These are phyloP conservation scores for Sebastes melanostomus DNA, from an alignment of 2,797 vertebrate genomes.

Conservation along the genomic window DNA sequence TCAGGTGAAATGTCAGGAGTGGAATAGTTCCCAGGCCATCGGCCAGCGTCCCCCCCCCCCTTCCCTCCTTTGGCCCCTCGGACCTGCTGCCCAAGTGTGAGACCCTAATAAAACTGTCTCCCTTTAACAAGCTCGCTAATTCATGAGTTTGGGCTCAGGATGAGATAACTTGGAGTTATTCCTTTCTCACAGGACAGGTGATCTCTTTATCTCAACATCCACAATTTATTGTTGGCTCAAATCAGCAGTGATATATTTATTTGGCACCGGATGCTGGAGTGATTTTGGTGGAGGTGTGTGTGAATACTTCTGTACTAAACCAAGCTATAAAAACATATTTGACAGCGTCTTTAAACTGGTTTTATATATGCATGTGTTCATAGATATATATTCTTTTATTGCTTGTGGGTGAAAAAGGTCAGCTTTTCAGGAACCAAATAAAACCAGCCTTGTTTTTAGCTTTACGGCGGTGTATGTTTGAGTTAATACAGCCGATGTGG, in stretches of 20 bases:
- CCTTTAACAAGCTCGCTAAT: slow-evolving; percentile 57
- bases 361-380: background rate
- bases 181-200: background rate
- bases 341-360: background rate
- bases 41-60: background rate
- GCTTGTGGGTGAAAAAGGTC: background rate
- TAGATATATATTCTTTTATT: background rate
- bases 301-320: background rate
- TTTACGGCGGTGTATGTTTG: background rate
- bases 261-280: no score
- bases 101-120: slow-evolving; percentile 53
- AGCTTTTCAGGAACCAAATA: background rate
- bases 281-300: slow-evolving; percentile 6
- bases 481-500: background rate
- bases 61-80: background rate
- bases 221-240: background rate
- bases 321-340: background rate
- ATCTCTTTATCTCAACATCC: slow-evolving; percentile 14
- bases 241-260: background rate
- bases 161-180: background rate
- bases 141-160: slow-evolving; percentile 27
- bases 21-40: slow-evolving; percentile 5
- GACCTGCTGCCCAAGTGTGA: background rate
- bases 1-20: slow-evolving; percentile 72
- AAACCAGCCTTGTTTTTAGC: background rate